phyloP scores from a whole-genome alignment of 2,113 vertebrate species.

The Sinocyclocheilus maitianheensis region DNA sequence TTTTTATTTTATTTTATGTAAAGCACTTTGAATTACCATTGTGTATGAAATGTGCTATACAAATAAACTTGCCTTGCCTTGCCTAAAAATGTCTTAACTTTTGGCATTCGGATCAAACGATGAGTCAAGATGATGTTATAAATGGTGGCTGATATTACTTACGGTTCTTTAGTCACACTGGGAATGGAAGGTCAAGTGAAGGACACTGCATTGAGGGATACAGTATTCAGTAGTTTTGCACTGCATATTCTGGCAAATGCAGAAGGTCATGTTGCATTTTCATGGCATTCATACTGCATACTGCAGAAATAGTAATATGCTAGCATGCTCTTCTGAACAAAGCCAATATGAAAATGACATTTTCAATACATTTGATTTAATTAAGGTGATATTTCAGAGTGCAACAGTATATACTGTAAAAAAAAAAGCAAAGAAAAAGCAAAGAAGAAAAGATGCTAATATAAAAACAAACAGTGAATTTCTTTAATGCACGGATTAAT shows the following conservation, averaged over 20 bases:
- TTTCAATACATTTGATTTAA: not conserved
- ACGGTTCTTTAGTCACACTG: not conserved
- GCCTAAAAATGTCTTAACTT: not conserved
- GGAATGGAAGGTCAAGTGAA: not conserved
- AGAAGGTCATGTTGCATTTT: not conserved
- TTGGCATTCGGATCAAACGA: not conserved
- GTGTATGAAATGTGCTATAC: too few species aligned
- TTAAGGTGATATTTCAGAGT: not conserved
- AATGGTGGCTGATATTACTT: not conserved
- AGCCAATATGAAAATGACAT: not conserved
- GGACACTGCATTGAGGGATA: conserved; percentile 13
- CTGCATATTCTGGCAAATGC: not conserved
- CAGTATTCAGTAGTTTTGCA: not conserved
- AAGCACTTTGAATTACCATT: too few species aligned
- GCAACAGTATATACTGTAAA: not conserved
- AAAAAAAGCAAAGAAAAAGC: not conserved
- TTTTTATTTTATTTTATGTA: too few species aligned
- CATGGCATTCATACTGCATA: not conserved
- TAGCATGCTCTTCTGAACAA: not conserved
- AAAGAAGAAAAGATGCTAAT: not conserved
- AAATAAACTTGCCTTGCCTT: too few species aligned
- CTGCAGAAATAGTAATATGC: not conserved
- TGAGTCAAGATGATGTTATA: not conserved
- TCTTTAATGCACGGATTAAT: not conserved
- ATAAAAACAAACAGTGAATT: not conserved